A percentile compares a stretch with the other conserved stretches of the same genome.
Evolutionary conservation across 2,113 vertebrate genomes (phyloP).

Genomic region (Rafetus swinhoei): DNA sequence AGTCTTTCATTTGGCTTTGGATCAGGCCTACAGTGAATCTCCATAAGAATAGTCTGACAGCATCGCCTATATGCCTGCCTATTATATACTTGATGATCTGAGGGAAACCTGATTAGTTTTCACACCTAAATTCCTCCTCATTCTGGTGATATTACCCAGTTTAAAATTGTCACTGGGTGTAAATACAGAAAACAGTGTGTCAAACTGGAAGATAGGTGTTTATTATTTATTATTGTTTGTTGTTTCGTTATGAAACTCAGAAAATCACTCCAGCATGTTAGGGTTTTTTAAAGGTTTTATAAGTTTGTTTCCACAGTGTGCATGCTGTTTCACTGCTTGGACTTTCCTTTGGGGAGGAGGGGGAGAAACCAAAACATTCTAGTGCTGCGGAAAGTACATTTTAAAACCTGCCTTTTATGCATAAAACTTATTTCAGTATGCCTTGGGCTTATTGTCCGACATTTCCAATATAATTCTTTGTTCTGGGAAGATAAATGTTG

Average conservation of each 20-base stretch:
- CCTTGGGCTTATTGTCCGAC: background rate
- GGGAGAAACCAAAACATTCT: background rate
- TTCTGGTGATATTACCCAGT: background rate
- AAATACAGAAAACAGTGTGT: slow-evolving; percentile 42
- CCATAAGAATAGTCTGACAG: background rate
- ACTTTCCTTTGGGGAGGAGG: slow-evolving; percentile 8
- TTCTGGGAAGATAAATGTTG: rapidly evolving
- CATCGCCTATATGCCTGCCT: slow-evolving; percentile 22
- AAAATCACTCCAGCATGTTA: slow-evolving; percentile 32
- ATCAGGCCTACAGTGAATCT: background rate
- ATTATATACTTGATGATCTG: background rate
- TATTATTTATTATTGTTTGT: background rate
- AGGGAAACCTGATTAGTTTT: slow-evolving; percentile 44
- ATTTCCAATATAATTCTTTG: background rate
- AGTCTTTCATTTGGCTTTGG: background rate
- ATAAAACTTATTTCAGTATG: background rate
- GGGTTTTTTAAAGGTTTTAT: slow-evolving; percentile 45
- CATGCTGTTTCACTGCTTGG: background rate
- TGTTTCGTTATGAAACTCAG: slow-evolving; percentile 16
- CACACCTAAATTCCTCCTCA: background rate
- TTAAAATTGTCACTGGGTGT: slow-evolving; percentile 31
- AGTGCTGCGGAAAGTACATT: background rate
- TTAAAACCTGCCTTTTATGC: background rate
- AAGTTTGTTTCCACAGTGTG: slow-evolving; percentile 25
- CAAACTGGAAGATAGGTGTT: slow-evolving; percentile 50